These are phyloP conservation scores for Eremobia ochroleuca DNA, from an alignment of 2,888 invertebrate genomes.

Conservation along the genomic window DNA sequence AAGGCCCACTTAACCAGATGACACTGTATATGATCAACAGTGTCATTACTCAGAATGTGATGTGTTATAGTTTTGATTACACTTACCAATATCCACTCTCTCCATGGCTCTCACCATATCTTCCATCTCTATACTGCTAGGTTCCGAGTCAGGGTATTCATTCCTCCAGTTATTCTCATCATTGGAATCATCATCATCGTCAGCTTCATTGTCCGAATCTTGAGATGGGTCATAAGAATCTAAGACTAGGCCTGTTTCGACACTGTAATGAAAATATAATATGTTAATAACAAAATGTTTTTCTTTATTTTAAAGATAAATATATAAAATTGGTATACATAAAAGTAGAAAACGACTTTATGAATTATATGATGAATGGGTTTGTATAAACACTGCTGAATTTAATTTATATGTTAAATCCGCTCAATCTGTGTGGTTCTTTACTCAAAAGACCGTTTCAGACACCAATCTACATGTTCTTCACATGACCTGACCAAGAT, in stretches of 20 bases:
- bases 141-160: slow-evolving; percentile 94
- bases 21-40: neutral
- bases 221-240: slow-evolving; percentile 79
- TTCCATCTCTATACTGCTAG: slow-evolving; percentile 91
- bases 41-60: neutral
- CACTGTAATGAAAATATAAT: slow-evolving; percentile 58
- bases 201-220: slow-evolving; percentile 80
- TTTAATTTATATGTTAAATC: too few relatives aligned
- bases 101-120: slow-evolving; percentile 92
- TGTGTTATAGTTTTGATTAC: neutral
- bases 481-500: too few relatives aligned
- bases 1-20: neutral
- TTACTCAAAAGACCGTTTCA: too few relatives aligned
- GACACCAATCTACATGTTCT: too few relatives aligned
- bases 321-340: too few relatives aligned
- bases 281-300: neutral
- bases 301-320: neutral
- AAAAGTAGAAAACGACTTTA: too few relatives aligned
- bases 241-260: slow-evolving; percentile 82
- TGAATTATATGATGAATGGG: too few relatives aligned
- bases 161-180: slow-evolving; percentile 95
- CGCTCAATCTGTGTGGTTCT: too few relatives aligned
- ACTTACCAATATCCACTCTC: slow-evolving; percentile 80
- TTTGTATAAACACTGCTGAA: too few relatives aligned
- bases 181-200: slow-evolving; percentile 93